Conservation (phyloP, 2,113 vertebrate species). For the Leuciscus idus region DNA sequence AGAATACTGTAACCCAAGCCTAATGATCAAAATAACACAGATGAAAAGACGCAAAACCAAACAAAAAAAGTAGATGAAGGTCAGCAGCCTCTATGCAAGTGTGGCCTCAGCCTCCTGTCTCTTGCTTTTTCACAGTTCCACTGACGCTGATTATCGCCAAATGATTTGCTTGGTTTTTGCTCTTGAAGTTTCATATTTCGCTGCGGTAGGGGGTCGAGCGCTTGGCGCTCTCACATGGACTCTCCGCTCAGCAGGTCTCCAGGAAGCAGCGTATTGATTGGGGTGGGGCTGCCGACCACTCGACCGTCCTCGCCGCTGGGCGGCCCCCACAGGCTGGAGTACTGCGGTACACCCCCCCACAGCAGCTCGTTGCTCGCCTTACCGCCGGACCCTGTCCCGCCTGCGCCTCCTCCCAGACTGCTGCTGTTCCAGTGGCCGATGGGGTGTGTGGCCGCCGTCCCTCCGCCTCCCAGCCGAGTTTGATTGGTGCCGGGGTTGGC, state of each 20-base stretch:
- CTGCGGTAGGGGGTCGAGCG: constrained; percentile 10
- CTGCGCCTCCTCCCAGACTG: constrained; percentile 77
- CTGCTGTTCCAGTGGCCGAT: constrained; percentile 92
- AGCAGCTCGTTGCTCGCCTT: constrained; percentile 87
- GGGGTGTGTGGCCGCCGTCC: constrained; percentile 79
- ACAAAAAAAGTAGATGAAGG: constrained; percentile 63
- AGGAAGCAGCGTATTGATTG: constrained; percentile 93
- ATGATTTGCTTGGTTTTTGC: constrained; percentile 80
- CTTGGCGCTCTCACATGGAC: constrained; percentile 83
- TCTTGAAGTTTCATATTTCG: constrained; percentile 58
- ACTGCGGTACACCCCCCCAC: constrained; percentile 93
- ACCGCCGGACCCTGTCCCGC: constrained; percentile 64
- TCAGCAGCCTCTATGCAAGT: constrained; percentile 76
- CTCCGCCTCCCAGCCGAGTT: constrained; percentile 82
- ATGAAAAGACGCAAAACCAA: constrained; percentile 64
- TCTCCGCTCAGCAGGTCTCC: constrained; percentile 96
- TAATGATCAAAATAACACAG: constrained; percentile 59
- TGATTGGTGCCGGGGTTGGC: constrained; percentile 84
- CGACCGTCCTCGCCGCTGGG: constrained; percentile 86
- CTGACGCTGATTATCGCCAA: constrained; percentile 78
- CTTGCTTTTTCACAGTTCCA: constrained; percentile 62
- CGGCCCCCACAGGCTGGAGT: constrained; percentile 96
- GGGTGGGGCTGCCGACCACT: constrained; percentile 92
- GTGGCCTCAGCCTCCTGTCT: constrained; percentile 69
- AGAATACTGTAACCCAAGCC: constrained; percentile 70